Percentiles rank a stretch among this genome's conserved stretches.
Evolutionary conservation across 2,888 invertebrate genomes (phyloP).

Genomic region (Pristionchus exspectatus): DNA sequence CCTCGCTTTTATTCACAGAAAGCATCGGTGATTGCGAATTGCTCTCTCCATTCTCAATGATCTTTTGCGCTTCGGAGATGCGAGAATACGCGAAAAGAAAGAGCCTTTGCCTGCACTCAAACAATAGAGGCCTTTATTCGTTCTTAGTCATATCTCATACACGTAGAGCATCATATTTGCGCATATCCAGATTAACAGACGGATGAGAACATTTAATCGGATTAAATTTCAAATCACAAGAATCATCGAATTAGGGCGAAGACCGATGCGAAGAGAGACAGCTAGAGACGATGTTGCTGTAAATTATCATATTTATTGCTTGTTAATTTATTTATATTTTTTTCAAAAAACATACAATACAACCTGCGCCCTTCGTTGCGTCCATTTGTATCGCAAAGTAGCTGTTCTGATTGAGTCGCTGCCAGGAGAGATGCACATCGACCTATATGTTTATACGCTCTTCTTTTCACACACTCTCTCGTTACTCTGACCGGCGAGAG

Average conservation of each 20-base stretch:
- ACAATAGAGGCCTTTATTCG: not conserved
- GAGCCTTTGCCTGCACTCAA: not conserved
- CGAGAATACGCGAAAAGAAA: not conserved
- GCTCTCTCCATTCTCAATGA: not conserved
- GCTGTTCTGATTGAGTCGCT: not conserved
- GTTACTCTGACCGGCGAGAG: too few species aligned
- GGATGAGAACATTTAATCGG: not conserved
- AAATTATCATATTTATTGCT: not conserved
- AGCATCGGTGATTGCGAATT: not conserved
- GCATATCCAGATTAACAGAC: not conserved
- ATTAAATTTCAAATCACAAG: too few species aligned
- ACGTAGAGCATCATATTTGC: not conserved
- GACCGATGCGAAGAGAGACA: not conserved
- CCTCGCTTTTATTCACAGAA: not conserved
- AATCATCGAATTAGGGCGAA: not conserved
- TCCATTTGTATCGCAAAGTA: conserved; percentile 20
- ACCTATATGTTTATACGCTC: not conserved
- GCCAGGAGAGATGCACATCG: not conserved
- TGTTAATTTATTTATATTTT: not conserved
- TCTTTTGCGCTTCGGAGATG: not conserved
- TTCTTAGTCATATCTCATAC: not conserved
- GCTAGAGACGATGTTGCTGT: not conserved
- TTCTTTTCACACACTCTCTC: not conserved
- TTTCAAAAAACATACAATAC: not conserved
- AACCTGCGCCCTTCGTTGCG: conserved; percentile 1